These are phyloP conservation scores for Mycteria americana DNA, from an alignment of 2,797 vertebrate species.

Conservation along the genomic window DNA sequence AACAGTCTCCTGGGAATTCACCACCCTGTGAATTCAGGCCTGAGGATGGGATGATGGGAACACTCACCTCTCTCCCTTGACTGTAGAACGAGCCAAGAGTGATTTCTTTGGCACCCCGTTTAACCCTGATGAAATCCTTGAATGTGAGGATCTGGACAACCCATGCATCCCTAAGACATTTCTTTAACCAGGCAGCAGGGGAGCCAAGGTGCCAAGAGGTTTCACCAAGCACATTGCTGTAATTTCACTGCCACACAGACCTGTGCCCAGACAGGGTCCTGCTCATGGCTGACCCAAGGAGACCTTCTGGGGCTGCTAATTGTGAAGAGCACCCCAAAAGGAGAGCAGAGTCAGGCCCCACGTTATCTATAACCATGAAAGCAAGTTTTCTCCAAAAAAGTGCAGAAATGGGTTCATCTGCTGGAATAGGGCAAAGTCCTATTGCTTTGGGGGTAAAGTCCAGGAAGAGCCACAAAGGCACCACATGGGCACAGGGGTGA, in stretches of 20 bases:
- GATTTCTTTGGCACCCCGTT: background rate
- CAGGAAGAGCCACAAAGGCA: background rate
- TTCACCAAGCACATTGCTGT: background rate
- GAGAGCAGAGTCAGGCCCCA: background rate
- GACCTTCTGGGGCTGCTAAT: background rate
- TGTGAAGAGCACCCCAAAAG: background rate
- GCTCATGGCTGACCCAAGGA: background rate
- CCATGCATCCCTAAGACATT: background rate
- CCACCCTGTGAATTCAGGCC: background rate
- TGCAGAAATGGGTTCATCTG: background rate
- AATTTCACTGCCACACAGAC: background rate
- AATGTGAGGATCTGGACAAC: background rate
- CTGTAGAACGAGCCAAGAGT: background rate
- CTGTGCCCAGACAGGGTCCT: background rate
- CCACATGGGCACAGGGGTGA: background rate
- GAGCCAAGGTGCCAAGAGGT: background rate
- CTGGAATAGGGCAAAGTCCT: background rate
- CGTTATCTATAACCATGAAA: background rate
- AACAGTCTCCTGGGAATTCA: background rate
- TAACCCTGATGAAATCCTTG: background rate
- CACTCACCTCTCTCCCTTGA: background rate
- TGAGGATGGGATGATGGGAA: background rate
- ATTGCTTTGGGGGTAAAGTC: background rate
- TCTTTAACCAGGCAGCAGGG: background rate
- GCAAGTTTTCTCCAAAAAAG: background rate